Evolutionary conservation across 2,797 vertebrate genomes (phyloP).

Genomic region (Microctenopoma steveboyesi): DNA sequence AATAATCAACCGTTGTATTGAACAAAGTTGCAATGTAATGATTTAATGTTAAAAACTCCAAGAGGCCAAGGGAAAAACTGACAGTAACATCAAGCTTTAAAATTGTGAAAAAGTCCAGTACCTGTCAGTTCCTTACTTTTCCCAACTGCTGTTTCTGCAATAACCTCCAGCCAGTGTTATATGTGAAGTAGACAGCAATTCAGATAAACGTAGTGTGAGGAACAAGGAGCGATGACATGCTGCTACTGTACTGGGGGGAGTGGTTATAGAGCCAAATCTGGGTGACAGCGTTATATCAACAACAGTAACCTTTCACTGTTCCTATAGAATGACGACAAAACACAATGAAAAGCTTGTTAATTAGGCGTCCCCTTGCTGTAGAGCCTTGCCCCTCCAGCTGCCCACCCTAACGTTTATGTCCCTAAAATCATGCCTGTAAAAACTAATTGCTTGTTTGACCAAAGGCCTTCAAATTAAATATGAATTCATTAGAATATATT

Average conservation of each 20-base stretch:
- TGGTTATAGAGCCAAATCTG: slow-evolving; percentile 35
- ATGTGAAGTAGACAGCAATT: slow-evolving; percentile 35
- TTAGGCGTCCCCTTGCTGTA: neutral
- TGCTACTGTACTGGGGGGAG: slow-evolving; percentile 25
- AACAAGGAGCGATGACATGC: slow-evolving; percentile 35
- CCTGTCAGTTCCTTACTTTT: slow-evolving; percentile 58
- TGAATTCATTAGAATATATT: too few species aligned
- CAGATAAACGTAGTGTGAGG: slow-evolving; percentile 52
- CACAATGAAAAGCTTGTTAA: neutral
- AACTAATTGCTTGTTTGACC: too few species aligned
- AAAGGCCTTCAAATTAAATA: too few species aligned
- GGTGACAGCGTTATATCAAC: slow-evolving; percentile 19
- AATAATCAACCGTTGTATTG: neutral
- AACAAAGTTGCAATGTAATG: neutral
- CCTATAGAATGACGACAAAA: slow-evolving; percentile 9
- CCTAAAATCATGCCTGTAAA: too few species aligned
- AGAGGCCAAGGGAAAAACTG: neutral
- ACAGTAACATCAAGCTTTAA: neutral
- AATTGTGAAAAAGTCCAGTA: slow-evolving; percentile 13
- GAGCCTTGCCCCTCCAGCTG: too few species aligned
- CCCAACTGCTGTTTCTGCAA: slow-evolving; percentile 32
- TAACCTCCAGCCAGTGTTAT: slow-evolving; percentile 21
- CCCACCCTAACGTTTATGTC: too few species aligned
- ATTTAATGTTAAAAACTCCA: neutral
- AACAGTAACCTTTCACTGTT: slow-evolving; percentile 5